These are phyloP conservation scores for Mus caroli DNA, from an alignment of 2,797 vertebrate species.

Conservation along the genomic window DNA sequence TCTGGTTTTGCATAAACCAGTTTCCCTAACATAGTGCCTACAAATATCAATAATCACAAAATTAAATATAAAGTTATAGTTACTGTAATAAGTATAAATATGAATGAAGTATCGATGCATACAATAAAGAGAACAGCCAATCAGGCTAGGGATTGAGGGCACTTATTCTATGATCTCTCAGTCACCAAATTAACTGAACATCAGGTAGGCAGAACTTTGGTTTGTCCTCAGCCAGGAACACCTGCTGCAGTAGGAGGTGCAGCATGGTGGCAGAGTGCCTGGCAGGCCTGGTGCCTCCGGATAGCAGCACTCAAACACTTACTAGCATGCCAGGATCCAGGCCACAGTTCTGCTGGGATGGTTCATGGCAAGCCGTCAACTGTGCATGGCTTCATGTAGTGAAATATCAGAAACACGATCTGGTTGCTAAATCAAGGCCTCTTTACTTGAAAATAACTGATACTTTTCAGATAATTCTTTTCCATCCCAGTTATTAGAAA, in stretches of 20 bases:
- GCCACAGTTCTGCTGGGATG: not conserved
- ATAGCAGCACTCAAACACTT: not conserved
- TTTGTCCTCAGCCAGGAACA: not conserved
- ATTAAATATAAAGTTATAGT: conserved; percentile 30
- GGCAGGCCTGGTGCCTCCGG: too few species aligned
- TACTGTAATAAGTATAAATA: not conserved
- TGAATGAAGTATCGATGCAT: conserved; percentile 25
- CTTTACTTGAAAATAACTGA: not conserved
- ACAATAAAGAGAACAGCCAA: not conserved
- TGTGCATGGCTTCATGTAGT: not conserved
- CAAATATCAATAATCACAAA: not conserved
- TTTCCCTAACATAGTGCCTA: conserved; percentile 30
- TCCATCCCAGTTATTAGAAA: conserved; percentile 13
- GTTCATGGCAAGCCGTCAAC: not conserved
- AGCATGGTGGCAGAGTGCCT: not conserved
- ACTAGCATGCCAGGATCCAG: not conserved
- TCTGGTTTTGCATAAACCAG: not conserved
- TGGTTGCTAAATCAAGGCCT: conserved; percentile 28
- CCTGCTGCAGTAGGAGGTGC: not conserved
- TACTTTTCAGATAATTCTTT: conserved; percentile 36
- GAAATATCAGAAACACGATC: conserved; percentile 4
- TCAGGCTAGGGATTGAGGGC: not conserved
- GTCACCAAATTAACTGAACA: not conserved
- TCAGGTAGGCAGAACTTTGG: not conserved
- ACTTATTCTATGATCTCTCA: conserved; percentile 25